Base-by-base conservation (phyloP, 2,113 vertebrate species). In the Urocynchramus pylzowi region DNA sequence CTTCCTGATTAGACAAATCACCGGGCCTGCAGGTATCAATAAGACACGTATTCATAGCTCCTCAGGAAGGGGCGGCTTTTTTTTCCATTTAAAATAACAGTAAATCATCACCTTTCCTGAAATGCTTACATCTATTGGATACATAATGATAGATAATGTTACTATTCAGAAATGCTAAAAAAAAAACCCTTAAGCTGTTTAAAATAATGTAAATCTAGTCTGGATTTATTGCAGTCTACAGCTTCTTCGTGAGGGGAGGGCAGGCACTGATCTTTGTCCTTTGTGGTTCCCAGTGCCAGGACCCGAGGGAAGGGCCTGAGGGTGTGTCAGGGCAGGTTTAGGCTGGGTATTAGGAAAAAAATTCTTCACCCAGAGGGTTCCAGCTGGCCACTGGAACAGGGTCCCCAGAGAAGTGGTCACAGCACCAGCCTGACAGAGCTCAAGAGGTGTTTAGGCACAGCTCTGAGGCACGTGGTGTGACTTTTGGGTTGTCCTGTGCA, bases 341-440 rank as follows among this genome's bases (percentile, higher is more conserved):
- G 23, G 23, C 0, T 53, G 39, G 23, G 1, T n/a, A 7, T 53
- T 3, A n/a, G 45, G 2, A 7, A n/a, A 39, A 39, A 39, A 5
- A 7, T 7, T 53, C 10, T 6, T 61, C n/a, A 16, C 11, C 16
- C 11, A 35, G 20, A 45, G 6, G 11, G 11, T 60, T 35, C 44
- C 44, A 20, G 0, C 0, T 10, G 23, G n/a, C 1, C 45, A 3
- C 53, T 22, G 39, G 27, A 1, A 16, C 7, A 47, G 39, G n/a
- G 6, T 82, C 19, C 13, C 19, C 5, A 10, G 28, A 23, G 9
- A 0, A 7, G 11, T 31, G 61, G 13, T 18, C 21, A 22, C 20
- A 47, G 30, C 61, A 22, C n/a, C 11, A 31, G 13, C 7, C 47
- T 54, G 39, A 0, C 21, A 30, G 44, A 20, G n/a, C 1, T 26